Conservation (phyloP, 92 coral and sea anemone genomes). For the Virgularia gustaviana region DNA sequence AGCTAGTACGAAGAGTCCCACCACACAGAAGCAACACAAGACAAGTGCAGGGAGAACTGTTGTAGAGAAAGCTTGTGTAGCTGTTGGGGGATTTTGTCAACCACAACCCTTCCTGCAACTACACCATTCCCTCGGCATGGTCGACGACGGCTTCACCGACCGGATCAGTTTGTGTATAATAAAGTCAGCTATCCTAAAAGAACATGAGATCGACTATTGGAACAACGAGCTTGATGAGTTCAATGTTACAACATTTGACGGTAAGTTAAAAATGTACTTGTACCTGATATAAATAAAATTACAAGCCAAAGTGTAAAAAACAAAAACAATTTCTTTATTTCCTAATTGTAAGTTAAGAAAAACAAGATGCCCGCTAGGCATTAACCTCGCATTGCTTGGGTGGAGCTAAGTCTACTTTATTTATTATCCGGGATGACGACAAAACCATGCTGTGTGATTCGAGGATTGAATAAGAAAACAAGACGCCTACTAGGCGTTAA, state of each 20-base stretch:
- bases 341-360: background rate
- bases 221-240: background rate
- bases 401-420: background rate
- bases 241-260: background rate
- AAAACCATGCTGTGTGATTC: too few relatives aligned
- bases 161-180: conserved; percentile 1
- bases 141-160: conserved; percentile 7
- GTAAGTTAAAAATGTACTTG: too few relatives aligned
- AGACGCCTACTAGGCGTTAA: too few relatives aligned
- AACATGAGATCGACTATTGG: conserved; percentile 8
- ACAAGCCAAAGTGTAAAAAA: background rate
- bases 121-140: conserved; percentile 4
- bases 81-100: conserved; percentile 18
- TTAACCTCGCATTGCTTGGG: too few relatives aligned
- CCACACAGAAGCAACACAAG: background rate
- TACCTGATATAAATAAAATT: background rate
- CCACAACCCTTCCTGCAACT: conserved; percentile 5
- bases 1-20: background rate
- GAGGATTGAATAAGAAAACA: too few relatives aligned
- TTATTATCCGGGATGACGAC: too few relatives aligned
- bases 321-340: too few relatives aligned
- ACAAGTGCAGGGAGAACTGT: background rate
- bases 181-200: background rate
- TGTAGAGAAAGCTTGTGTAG: background rate
- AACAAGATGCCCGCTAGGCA: too few relatives aligned